These are phyloP conservation scores for Battus philenor DNA, from an alignment of 1,140 invertebrate genomes.

Conservation along the genomic window DNA sequence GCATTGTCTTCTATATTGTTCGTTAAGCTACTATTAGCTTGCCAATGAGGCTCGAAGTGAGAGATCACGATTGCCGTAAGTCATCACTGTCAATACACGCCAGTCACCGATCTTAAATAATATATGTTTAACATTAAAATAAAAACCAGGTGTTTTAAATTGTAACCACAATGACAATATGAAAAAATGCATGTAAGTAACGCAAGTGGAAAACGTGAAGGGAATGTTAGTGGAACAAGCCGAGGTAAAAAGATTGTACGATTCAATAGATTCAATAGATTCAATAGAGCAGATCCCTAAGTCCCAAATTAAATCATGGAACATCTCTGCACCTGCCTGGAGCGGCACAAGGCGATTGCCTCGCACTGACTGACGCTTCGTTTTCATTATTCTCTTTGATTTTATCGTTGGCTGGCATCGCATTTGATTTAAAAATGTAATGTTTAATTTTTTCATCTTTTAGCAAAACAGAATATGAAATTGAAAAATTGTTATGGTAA, in stretches of 20 bases:
- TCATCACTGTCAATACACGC: too few relatives aligned
- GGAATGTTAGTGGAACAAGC: conserved; percentile 28
- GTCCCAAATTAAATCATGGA: conserved; percentile 74
- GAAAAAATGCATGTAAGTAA: conserved; percentile 34
- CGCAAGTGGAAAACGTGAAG: conserved; percentile 29
- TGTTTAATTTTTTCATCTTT: too few relatives aligned
- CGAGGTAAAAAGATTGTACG: conserved; percentile 55
- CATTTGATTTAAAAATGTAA: conserved; percentile 13
- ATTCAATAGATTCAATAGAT: conserved; percentile 68
- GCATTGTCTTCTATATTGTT: too few relatives aligned
- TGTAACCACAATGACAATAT: too few relatives aligned
- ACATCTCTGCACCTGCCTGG: conserved; percentile 60
- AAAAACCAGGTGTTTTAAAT: too few relatives aligned
- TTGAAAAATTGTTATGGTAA: too few relatives aligned
- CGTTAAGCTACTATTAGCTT: too few relatives aligned
- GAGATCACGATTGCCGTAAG: too few relatives aligned
- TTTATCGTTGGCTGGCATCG: conserved; percentile 18
- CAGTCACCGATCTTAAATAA: too few relatives aligned
- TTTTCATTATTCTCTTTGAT: conserved; percentile 40
- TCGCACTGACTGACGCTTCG: conserved; percentile 35
- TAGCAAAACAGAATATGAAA: too few relatives aligned
- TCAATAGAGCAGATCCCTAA: conserved; percentile 68
- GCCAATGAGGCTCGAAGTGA: too few relatives aligned
- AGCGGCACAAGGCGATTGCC: conserved; percentile 38
- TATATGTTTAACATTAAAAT: too few relatives aligned